A percentile compares a stretch with the other conserved stretches of the same genome.
phyloP scores from a whole-genome alignment of 2,888 invertebrate species.

The Phaedon cochleariae region DNA sequence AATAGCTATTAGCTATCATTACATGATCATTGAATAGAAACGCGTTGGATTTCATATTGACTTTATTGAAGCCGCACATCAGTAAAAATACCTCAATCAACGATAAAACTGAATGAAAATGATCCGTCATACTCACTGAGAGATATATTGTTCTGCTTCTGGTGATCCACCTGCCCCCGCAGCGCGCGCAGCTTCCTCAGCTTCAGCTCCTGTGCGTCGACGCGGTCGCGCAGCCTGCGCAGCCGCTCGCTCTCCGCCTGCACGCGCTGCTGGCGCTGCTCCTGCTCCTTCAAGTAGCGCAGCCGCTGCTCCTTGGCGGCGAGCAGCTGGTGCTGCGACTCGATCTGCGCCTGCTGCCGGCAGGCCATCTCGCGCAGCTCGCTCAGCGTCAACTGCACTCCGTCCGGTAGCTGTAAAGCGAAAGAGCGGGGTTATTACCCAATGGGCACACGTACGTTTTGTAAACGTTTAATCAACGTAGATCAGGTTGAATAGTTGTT shows the following conservation, averaged over 20 bases:
- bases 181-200: slow-evolving; percentile 89
- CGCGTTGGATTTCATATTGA: too few species aligned
- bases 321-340: slow-evolving; percentile 91
- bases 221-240: slow-evolving; percentile 86
- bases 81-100: too few species aligned
- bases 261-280: slow-evolving; percentile 78
- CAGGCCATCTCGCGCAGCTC: slow-evolving; percentile 98
- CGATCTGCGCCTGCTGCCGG: slow-evolving; percentile 97
- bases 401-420: slow-evolving; percentile 83
- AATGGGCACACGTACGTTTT: background rate
- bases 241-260: slow-evolving; percentile 90
- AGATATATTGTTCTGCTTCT: slow-evolving; percentile 89
- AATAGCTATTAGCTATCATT: too few species aligned
- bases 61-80: too few species aligned
- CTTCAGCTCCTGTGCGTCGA: slow-evolving; percentile 95
- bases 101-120: too few species aligned
- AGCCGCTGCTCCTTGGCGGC: slow-evolving; percentile 93
- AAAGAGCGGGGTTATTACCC: background rate
- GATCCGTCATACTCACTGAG: slow-evolving; percentile 79
- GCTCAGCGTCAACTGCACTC: slow-evolving; percentile 89
- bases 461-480: too few species aligned
- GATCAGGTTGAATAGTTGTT: too few species aligned
- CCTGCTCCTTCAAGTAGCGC: slow-evolving; percentile 94
- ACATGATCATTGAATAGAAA: too few species aligned
- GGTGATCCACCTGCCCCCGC: slow-evolving; percentile 92